Conservation (phyloP, 2,888 invertebrate species). For the Drosophila trichaetosa region DNA sequence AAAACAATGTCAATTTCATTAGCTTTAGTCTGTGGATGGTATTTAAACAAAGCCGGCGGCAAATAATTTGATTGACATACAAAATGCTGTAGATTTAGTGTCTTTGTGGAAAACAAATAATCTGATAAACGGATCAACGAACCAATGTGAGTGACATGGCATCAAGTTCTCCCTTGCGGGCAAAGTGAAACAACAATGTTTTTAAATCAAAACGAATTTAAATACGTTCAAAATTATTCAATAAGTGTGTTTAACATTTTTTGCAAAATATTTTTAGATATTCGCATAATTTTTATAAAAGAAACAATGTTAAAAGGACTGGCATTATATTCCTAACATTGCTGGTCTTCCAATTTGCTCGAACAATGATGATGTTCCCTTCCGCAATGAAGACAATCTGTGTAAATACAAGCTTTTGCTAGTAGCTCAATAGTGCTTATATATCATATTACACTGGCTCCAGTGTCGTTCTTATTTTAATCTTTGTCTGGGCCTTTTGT, state of each 20-base stretch:
- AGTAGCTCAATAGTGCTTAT: conserved; percentile 18
- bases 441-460: conserved; percentile 43
- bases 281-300: not conserved
- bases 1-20: not conserved
- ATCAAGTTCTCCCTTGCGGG: not conserved
- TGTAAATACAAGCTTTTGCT: conserved; percentile 57
- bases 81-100: not conserved
- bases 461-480: conserved; percentile 39
- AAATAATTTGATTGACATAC: not conserved
- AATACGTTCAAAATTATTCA: not conserved
- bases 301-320: not conserved
- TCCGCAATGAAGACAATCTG: conserved; percentile 10
- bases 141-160: not conserved
- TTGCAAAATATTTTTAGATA: not conserved
- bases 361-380: not conserved
- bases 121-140: not conserved
- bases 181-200: not conserved
- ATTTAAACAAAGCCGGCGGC: not conserved
- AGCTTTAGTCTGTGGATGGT: not conserved
- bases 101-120: not conserved
- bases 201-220: not conserved
- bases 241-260: not conserved
- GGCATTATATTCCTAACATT: not conserved
- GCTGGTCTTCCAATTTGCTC: not conserved
- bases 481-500: conserved; percentile 43